These are phyloP conservation scores for Drosophila sp. DNA, from an alignment of 1,140 invertebrate species.

Conservation along the genomic window DNA sequence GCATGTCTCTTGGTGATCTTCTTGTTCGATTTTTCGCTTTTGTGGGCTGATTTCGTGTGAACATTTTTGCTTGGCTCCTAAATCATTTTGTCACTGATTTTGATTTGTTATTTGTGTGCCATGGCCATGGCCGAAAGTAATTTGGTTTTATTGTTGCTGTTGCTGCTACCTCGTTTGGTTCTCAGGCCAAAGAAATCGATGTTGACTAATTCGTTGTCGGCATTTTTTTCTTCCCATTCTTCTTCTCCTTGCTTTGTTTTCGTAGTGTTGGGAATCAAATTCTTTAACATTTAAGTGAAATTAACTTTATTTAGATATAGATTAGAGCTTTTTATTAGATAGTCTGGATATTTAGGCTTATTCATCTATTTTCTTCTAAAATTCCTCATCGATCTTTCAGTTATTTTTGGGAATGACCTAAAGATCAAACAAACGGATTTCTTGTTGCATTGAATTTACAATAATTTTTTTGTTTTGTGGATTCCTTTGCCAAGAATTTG, in stretches of 20 bases:
- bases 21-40: conserved; percentile 37
- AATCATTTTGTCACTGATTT: conserved; percentile 81
- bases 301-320: too few species aligned
- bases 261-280: background rate
- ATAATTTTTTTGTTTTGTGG: conserved; percentile 24
- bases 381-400: too few species aligned
- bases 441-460: conserved; percentile 4
- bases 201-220: conserved; percentile 25
- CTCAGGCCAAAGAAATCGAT: conserved; percentile 53
- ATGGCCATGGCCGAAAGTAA: conserved; percentile 55
- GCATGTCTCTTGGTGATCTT: conserved; percentile 38
- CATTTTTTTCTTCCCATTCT: conserved; percentile 6
- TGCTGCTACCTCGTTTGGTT: conserved; percentile 41
- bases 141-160: conserved; percentile 50
- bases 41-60: conserved; percentile 62
- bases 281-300: background rate
- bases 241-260: background rate
- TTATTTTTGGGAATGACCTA: too few species aligned
- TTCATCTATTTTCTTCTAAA: too few species aligned
- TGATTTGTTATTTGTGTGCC: conserved; percentile 74
- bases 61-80: conserved; percentile 74
- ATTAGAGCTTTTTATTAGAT: too few species aligned
- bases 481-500: conserved; percentile 9
- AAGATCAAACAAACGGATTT: too few species aligned
- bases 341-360: too few species aligned